phyloP scores from a whole-genome alignment of 2,888 invertebrate species.

The Erebia aethiops region DNA sequence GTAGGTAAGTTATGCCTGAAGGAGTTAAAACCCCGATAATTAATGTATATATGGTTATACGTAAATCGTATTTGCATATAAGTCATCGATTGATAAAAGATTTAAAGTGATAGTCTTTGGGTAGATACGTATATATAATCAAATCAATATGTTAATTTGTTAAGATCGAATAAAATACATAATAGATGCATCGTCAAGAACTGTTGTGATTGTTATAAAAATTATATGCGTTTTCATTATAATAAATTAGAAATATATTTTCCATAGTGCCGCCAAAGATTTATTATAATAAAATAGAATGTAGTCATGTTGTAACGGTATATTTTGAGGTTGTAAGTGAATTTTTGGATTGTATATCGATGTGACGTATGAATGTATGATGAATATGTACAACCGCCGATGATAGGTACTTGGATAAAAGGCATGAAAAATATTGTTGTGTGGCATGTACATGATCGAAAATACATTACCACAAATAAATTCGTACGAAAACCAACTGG shows the following conservation, averaged over 20 bases:
- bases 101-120: conserved; percentile 33
- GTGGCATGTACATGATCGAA: conserved; percentile 57
- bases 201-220: conserved; percentile 81
- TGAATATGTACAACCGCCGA: conserved; percentile 55
- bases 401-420: conserved; percentile 11
- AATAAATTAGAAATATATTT: conserved; percentile 80
- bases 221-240: conserved; percentile 80
- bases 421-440: conserved; percentile 25
- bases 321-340: conserved; percentile 78
- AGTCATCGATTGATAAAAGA: too few relatives aligned
- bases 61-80: too few relatives aligned
- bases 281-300: conserved; percentile 70
- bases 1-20: conserved; percentile 59
- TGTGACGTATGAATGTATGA: conserved; percentile 70
- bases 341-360: conserved; percentile 77
- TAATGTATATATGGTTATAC: conserved; percentile 53
- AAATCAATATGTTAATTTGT: conserved; percentile 42
- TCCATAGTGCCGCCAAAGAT: conserved; percentile 84
- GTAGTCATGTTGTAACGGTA: conserved; percentile 77
- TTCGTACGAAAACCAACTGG: conserved; percentile 50
- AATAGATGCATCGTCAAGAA: conserved; percentile 66
- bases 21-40: conserved; percentile 74
- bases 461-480: conserved; percentile 66
- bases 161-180: conserved; percentile 57
- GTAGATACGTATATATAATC: conserved; percentile 39